phyloP scores from a whole-genome alignment of 2,888 invertebrate genomes.

The Pristionchus mayeri region DNA sequence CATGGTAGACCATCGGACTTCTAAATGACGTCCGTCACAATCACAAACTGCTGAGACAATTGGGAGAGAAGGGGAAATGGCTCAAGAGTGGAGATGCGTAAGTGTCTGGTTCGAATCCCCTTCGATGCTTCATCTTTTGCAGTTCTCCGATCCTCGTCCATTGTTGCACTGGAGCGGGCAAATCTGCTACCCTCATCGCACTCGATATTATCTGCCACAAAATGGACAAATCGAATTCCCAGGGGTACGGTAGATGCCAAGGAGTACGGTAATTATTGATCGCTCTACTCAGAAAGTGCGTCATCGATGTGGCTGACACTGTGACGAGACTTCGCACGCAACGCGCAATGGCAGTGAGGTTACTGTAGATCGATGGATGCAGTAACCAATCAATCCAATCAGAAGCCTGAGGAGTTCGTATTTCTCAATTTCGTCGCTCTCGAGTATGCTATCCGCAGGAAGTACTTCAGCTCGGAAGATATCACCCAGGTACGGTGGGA shows the following conservation, averaged over 20 bases:
- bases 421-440: conserved; percentile 63
- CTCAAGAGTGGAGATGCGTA: no score
- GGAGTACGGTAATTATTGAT: not conserved
- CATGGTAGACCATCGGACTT: not conserved
- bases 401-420: conserved; percentile 65
- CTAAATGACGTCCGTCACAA: conserved; percentile 2
- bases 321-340: conserved; percentile 64
- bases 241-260: not conserved
- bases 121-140: conserved; percentile 48
- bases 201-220: conserved; percentile 66
- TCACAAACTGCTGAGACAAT: not conserved
- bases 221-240: conserved; percentile 56
- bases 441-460: conserved; percentile 65
- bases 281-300: not conserved
- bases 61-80: conserved; percentile 15
- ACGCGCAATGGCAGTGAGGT: conserved; percentile 63
- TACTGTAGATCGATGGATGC: not conserved
- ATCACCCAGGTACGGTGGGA: no score
- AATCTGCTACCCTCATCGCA: conserved; percentile 63
- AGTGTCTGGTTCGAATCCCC: conserved; percentile 69
- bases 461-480: conserved; percentile 47
- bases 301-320: conserved; percentile 64
- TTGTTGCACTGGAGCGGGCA: conserved; percentile 66
- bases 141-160: conserved; percentile 63
- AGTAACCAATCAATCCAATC: conserved; percentile 27